A percentile compares a stretch with the other conserved stretches of the same genome.
Conservation (phyloP, 2,888 invertebrate species). For the Acleris literana region DNA sequence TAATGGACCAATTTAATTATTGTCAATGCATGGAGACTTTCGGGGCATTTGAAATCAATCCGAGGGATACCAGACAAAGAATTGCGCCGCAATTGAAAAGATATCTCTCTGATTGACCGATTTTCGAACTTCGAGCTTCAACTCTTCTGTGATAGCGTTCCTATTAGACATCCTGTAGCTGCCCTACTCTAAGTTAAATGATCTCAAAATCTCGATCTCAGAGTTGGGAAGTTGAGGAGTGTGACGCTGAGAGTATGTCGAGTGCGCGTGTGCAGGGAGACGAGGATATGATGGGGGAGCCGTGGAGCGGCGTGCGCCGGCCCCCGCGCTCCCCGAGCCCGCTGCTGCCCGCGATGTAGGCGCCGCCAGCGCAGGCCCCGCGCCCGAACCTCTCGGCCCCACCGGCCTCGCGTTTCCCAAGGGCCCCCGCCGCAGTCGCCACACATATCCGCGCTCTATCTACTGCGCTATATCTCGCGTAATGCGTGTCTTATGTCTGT, state of each 20-base stretch:
- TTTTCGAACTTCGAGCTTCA: constrained; percentile 38
- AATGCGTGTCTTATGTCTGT: constrained; percentile 46
- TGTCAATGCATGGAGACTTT: constrained; percentile 18
- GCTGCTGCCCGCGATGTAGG: constrained; percentile 74
- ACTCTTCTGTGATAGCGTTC: constrained; percentile 54
- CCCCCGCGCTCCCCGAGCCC: constrained; percentile 74
- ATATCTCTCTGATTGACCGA: constrained; percentile 37
- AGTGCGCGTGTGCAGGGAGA: constrained; percentile 84
- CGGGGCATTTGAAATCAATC: constrained; percentile 15
- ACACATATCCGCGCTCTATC: constrained; percentile 54
- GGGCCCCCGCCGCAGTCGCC: constrained; percentile 38
- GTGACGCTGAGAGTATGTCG: constrained; percentile 83
- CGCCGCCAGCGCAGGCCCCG: constrained; percentile 45
- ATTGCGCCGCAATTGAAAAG: background rate
- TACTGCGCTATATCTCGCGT: constrained; percentile 43
- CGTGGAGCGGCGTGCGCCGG: constrained; percentile 78
- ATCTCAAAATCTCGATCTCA: constrained; percentile 79
- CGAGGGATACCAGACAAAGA: constrained; percentile 1
- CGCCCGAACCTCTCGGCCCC: constrained; percentile 40
- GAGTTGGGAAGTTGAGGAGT: constrained; percentile 82
- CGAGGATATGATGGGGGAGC: constrained; percentile 85
- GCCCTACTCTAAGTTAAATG: constrained; percentile 71
- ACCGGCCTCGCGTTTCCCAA: constrained; percentile 10
- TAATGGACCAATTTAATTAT: constrained; percentile 9
- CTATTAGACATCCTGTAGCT: constrained; percentile 50